phyloP scores from a whole-genome alignment of 2,888 invertebrate species.

The Parasteatoda lunata region DNA sequence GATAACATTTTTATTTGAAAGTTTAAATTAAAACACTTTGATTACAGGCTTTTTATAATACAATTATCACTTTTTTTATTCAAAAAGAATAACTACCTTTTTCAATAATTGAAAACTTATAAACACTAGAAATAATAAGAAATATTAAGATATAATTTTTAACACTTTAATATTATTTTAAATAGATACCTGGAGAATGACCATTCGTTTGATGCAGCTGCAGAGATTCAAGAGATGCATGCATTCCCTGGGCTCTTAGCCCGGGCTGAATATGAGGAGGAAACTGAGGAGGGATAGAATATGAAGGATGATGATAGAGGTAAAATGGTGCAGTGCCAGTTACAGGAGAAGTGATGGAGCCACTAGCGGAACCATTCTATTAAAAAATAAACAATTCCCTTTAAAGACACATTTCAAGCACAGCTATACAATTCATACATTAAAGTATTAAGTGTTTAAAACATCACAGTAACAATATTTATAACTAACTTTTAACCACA shows the following conservation, averaged over 20 bases:
- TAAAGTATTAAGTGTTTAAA: too few relatives aligned
- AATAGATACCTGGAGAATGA: conserved; percentile 65
- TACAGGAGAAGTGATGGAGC: conserved; percentile 43
- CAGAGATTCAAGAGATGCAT: conserved; percentile 52
- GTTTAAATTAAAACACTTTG: too few relatives aligned
- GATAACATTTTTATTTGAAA: too few relatives aligned
- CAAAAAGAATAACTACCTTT: not conserved
- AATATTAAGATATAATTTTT: not conserved
- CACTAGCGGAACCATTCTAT: conserved; percentile 62
- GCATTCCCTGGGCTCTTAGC: conserved; percentile 55
- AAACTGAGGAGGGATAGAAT: conserved; percentile 66
- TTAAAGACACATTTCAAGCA: too few relatives aligned
- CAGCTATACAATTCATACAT: too few relatives aligned
- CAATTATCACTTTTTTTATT: not conserved
- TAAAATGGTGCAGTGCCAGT: conserved; percentile 66
- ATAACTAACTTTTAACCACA: too few relatives aligned
- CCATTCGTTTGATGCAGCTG: conserved; percentile 69
- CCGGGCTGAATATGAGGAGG: conserved; percentile 67
- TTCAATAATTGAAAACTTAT: not conserved
- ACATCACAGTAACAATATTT: too few relatives aligned
- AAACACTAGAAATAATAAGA: not conserved
- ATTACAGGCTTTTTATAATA: too few relatives aligned
- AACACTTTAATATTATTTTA: too few relatives aligned
- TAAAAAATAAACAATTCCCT: conserved; percentile 15
- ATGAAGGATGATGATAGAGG: conserved; percentile 65